These are phyloP conservation scores for Perdix hodgsoniae DNA, from an alignment of 2,797 vertebrate species.

Conservation along the genomic window DNA sequence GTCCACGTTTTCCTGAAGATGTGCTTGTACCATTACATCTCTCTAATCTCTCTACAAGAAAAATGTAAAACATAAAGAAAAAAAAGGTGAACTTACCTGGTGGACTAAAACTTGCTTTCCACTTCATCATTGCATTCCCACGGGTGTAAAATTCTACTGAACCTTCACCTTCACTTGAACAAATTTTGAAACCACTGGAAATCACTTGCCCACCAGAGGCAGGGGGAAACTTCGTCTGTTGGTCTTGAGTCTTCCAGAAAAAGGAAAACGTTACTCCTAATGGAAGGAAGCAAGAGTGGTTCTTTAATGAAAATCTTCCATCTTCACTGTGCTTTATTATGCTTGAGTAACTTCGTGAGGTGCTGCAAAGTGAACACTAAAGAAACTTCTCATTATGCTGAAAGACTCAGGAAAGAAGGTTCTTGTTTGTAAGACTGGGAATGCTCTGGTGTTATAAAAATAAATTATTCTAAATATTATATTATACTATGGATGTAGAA, in stretches of 20 bases:
- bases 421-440: neutral
- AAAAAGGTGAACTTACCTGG: constrained; percentile 82
- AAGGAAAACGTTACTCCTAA: constrained; percentile 96
- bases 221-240: constrained; percentile 61
- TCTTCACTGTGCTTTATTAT: neutral
- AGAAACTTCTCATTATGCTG: neutral
- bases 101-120: constrained; percentile 89
- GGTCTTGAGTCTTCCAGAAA: constrained; percentile 93
- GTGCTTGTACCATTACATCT: neutral
- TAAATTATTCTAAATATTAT: constrained; percentile 4
- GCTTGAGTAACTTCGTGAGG: neutral
- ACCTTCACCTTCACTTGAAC: constrained; percentile 83
- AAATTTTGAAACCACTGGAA: constrained; percentile 93
- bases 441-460: neutral
- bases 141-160: constrained; percentile 92
- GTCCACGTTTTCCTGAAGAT: neutral
- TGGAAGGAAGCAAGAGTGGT: neutral
- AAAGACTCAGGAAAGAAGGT: neutral
- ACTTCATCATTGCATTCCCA: constrained; percentile 86
- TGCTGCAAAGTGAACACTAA: neutral
- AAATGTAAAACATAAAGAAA: neutral
- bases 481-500: neutral
- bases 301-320: neutral
- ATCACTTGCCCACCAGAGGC: constrained; percentile 91
- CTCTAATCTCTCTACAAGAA: neutral